Evolutionary conservation across 2,797 vertebrate genomes (phyloP), one percentile per base, ranked within the genome.

Genomic region (Coracias cyanogaster): DNA sequence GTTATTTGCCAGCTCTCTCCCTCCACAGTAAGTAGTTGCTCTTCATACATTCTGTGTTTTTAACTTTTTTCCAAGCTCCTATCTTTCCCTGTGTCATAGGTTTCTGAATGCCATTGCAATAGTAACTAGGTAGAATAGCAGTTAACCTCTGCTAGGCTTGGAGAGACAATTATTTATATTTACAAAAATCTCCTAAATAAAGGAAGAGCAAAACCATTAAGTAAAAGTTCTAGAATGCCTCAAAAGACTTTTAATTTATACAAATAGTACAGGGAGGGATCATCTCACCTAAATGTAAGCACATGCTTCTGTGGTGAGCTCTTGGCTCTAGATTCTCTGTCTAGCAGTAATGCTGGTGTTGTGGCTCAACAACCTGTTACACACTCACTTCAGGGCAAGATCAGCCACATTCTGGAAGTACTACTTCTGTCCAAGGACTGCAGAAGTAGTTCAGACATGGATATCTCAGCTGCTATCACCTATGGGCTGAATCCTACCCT

Each of bases 131-230:
- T 10, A 66, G 35, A 88, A 5, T 10, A 87, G 21, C 29, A 72
- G 20, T 3, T 69, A 69, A 65, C 4, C 15, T 80, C 46, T 58
- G 31, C 26, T n/a, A 17, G 15, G 9, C 39, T 70, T 69, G 15
- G 14, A 76, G 58, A 0, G 0, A 45, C 3, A 64, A 35, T 6
- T 5, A 39, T 37, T 51, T 51, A 11, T 69, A 49, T 31, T 76
- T 54, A 52, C 26, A 85, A 74, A 84, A 72, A n/a, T 24, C 13
- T 7, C 13, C 24, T 39, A 72, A 82, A 49, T 24, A 71, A 49
- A 90, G 35, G 16, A 16, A 43, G 16, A 58, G 4, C 0, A 85
- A 85, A 89, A 10, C 3, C 22, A 51, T 11, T 12, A 80, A 54
- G 13, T 41, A 80, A 84, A 89, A 76, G 4, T 25, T 70, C 21